Base-by-base conservation (phyloP, 2,113 vertebrate species). In the Chaenocephalus aceratus region DNA sequence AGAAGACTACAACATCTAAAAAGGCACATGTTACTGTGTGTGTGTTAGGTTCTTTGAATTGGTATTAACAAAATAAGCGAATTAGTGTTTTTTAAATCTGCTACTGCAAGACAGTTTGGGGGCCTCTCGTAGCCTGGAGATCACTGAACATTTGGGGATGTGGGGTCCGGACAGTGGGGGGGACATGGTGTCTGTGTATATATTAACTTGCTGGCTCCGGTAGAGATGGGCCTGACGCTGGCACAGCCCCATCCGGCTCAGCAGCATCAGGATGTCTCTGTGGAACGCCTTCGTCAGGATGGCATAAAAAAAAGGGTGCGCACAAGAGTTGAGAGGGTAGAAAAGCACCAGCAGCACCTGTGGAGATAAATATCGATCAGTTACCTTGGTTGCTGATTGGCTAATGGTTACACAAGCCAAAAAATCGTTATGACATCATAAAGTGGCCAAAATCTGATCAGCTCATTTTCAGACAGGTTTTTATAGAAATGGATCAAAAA, bases 271-370 rank as follows among this genome's bases (percentile, higher is more conserved):
- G 30, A 97, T 89, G 59, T 98, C 97, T 57, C 95, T 89, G 15
- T 94, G 95, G 86, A 98, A 98, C 58, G 96, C 92, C 88, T 96
- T 97, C 26, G 97, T 98, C 81, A 97, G 96, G 84, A 98, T 96
- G 1, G 95, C 96, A 0, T 98, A 98, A 72, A 97, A 96, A 85
- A 98, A 98, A 3, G 97, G 97, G 75, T 98, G 97, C 51, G 96
- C 96, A 57, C 97, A 98, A 26, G 97, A 97, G 82, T 98, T 98
- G 54, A 98, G 95, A 0, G 97, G 97, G 69, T 98, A 98, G 89
- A 97, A 97, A 72, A 98, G 95, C 15, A 98, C 97, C 60, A 98
- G 88, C 77, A 98, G 91, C 51, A 93, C 87, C 91, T 93, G 52
- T 18, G 51, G 56, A 68, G 52, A 69, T 81, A 67, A 59, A 67